Evolutionary conservation across 2,113 vertebrate genomes (phyloP).

Genomic region (Balaeniceps rex): DNA sequence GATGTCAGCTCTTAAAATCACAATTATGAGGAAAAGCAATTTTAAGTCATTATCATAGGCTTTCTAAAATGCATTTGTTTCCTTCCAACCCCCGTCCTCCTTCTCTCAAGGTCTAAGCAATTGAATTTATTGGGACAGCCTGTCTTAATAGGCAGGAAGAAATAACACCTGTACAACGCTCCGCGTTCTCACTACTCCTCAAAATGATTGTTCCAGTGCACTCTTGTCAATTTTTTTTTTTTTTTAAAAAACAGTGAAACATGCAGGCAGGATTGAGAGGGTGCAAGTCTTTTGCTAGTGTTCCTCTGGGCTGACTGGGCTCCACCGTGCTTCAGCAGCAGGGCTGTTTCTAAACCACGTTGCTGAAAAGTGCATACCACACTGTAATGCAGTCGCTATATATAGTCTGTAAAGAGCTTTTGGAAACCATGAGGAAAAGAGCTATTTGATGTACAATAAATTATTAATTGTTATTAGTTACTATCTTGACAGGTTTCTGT

Average conservation of each 20-base stretch:
- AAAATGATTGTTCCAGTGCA: neutral
- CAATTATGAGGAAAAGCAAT: constrained; percentile 44
- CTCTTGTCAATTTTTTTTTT: neutral
- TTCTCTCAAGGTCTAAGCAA: neutral
- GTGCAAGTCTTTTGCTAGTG: neutral
- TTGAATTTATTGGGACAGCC: constrained; percentile 10
- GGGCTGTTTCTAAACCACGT: neutral
- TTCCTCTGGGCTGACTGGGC: neutral
- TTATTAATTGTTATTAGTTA: constrained; percentile 63
- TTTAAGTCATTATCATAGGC: constrained; percentile 42
- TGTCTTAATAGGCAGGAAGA: constrained; percentile 4
- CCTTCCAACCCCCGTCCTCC: neutral
- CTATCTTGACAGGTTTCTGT: constrained; percentile 41
- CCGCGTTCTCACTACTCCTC: neutral
- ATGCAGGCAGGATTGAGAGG: neutral
- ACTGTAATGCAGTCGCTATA: constrained; percentile 50
- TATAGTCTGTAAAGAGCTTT: constrained; percentile 63
- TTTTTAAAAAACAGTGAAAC: neutral
- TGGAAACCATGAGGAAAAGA: constrained; percentile 59
- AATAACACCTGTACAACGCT: neutral
- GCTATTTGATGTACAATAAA: constrained; percentile 60
- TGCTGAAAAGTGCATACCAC: constrained; percentile 43
- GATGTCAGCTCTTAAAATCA: constrained; percentile 40
- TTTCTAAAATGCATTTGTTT: constrained; percentile 46
- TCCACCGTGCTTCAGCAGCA: neutral